phyloP scores from a whole-genome alignment of 2,888 invertebrate genomes.

The Sinohyriopsis cumingii region DNA sequence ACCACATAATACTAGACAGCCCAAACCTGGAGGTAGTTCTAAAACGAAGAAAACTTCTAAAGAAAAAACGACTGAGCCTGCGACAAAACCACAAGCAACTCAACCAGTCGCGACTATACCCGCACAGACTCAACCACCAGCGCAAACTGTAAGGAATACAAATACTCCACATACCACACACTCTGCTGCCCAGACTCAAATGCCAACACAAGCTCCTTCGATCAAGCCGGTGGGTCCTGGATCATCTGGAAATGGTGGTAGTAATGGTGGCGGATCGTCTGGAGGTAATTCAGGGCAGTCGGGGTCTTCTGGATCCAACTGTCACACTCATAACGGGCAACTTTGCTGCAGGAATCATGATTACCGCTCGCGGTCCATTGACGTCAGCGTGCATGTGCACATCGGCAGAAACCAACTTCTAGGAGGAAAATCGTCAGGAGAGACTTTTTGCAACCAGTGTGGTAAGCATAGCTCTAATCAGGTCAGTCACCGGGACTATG shows the following conservation, averaged over 20 bases:
- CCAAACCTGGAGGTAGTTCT: slow-evolving; percentile 5
- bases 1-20: slow-evolving; percentile 10
- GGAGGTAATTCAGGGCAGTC: background rate
- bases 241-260: slow-evolving; percentile 4
- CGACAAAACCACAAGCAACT: slow-evolving; percentile 3
- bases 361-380: slow-evolving; percentile 26
- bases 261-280: slow-evolving; percentile 4
- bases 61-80: slow-evolving; percentile 6
- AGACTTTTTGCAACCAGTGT: no score
- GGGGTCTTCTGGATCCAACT: background rate
- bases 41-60: slow-evolving; percentile 2
- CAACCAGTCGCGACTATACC: slow-evolving; percentile 6
- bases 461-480: no score
- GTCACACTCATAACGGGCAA: slow-evolving; percentile 26
- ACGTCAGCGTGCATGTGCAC: slow-evolving; percentile 43
- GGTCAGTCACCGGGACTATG: no score
- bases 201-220: background rate
- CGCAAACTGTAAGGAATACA: slow-evolving; percentile 4
- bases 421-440: background rate
- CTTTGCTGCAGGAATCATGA: slow-evolving; percentile 27
- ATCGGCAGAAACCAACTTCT: slow-evolving; percentile 20
- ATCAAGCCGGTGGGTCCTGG: background rate
- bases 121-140: slow-evolving; percentile 14
- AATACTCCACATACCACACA: slow-evolving; percentile 15
- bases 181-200: slow-evolving; percentile 4